Conservation (phyloP, 2,113 vertebrate genomes). For the Myocastor coypus region DNA sequence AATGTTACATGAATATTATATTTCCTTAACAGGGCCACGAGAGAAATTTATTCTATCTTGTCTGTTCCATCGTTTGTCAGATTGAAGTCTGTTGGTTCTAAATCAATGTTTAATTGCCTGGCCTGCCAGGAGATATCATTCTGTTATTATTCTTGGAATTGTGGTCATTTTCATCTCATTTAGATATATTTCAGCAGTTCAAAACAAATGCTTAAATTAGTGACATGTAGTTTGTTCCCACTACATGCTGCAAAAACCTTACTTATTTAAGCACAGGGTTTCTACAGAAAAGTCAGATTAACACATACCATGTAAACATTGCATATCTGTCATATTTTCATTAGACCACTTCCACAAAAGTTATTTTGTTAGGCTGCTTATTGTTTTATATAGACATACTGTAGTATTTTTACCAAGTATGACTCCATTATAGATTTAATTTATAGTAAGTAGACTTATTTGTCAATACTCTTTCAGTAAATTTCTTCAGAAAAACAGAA, state of each 20-base stretch:
- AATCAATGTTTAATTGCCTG: not conserved
- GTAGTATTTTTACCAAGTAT: not conserved
- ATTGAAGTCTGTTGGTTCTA: not conserved
- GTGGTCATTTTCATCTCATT: not conserved
- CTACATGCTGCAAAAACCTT: not conserved
- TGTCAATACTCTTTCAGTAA: not conserved
- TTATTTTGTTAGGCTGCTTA: not conserved
- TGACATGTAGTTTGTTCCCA: not conserved
- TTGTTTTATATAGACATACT: not conserved
- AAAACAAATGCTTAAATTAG: not conserved
- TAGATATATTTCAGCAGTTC: not conserved
- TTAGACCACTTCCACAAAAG: too few species aligned
- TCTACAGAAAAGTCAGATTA: not conserved
- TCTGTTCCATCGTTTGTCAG: not conserved
- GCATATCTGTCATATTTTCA: not conserved
- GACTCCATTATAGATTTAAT: not conserved
- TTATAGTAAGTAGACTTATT: not conserved
- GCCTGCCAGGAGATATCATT: not conserved
- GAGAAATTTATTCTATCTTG: not conserved
- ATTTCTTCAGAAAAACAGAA: not conserved
- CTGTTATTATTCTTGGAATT: not conserved
- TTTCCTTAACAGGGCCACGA: not conserved
- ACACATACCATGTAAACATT: not conserved
- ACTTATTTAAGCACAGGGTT: not conserved
- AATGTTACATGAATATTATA: not conserved